These are phyloP conservation scores for Galleria mellonella DNA, from an alignment of 1,140 invertebrate genomes.

Conservation along the genomic window DNA sequence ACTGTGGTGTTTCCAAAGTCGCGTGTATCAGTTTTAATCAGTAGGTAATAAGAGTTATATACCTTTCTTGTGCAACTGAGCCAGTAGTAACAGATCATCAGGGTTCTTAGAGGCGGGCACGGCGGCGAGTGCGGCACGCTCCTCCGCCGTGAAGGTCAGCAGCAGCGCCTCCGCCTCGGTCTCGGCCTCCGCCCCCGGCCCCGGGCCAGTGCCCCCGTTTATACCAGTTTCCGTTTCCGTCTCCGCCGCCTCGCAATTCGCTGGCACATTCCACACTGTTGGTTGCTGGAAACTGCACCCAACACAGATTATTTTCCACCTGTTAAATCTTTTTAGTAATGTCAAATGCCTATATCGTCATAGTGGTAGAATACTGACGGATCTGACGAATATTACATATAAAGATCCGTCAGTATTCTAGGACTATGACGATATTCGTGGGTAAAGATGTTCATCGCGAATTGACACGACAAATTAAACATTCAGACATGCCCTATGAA, in stretches of 20 bases:
- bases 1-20: too few relatives aligned
- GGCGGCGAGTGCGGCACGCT: constrained; percentile 78
- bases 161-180: constrained; percentile 63
- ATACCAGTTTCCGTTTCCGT: constrained; percentile 45
- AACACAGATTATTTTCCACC: too few relatives aligned
- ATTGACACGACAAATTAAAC: too few relatives aligned
- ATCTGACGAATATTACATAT: too few relatives aligned
- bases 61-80: constrained; percentile 79
- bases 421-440: too few relatives aligned
- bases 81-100: constrained; percentile 87
- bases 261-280: constrained; percentile 48
- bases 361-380: too few relatives aligned
- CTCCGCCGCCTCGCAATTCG: constrained; percentile 44
- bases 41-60: too few relatives aligned
- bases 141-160: constrained; percentile 78
- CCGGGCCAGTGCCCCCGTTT: constrained; percentile 45
- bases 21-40: too few relatives aligned
- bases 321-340: too few relatives aligned
- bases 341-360: too few relatives aligned
- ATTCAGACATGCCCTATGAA: too few relatives aligned
- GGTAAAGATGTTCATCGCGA: not conserved
- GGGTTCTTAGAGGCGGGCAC: constrained; percentile 81
- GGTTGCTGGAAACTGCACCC: constrained; percentile 62
- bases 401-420: too few relatives aligned
- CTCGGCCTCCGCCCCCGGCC: constrained; percentile 40